Evolutionary conservation across 2,888 invertebrate species (phyloP).

Genomic region (Aradus depressus): DNA sequence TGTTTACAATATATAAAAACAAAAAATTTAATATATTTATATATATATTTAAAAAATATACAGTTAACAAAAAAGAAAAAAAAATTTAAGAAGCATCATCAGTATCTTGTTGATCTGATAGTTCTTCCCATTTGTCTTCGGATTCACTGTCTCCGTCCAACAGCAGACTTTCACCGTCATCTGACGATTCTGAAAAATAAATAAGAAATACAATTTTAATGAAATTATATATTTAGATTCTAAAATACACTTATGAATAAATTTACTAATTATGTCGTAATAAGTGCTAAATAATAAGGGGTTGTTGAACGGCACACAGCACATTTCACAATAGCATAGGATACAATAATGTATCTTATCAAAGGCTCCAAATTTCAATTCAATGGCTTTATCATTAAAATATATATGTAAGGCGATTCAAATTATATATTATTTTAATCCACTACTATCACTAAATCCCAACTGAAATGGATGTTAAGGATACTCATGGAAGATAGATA

Average conservation of each 20-base stretch:
- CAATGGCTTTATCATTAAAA: too few relatives aligned
- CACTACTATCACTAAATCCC: too few relatives aligned
- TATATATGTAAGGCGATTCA: too few relatives aligned
- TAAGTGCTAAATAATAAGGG: neutral
- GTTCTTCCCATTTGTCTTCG: conserved; percentile 33
- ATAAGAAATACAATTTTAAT: neutral
- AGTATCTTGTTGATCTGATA: conserved; percentile 29
- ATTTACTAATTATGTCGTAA: too few relatives aligned
- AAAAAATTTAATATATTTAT: conserved; percentile 11
- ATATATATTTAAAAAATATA: conserved; percentile 3
- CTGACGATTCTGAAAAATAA: conserved; percentile 32
- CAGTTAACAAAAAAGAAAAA: conserved; percentile 7
- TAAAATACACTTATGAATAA: too few relatives aligned
- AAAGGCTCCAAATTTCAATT: too few relatives aligned
- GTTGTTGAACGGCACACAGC: neutral
- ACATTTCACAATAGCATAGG: neutral
- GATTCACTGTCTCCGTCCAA: conserved; percentile 34
- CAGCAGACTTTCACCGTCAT: conserved; percentile 33
- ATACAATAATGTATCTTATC: too few relatives aligned
- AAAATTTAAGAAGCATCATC: conserved; percentile 19
- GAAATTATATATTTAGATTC: too few relatives aligned
- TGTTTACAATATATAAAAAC: neutral
- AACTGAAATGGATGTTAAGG: too few relatives aligned
- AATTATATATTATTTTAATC: too few relatives aligned
- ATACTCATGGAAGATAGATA: too few relatives aligned